Evolutionary conservation across 2,888 invertebrate species (phyloP).

Genomic region (Dastarcus helophoroides): DNA sequence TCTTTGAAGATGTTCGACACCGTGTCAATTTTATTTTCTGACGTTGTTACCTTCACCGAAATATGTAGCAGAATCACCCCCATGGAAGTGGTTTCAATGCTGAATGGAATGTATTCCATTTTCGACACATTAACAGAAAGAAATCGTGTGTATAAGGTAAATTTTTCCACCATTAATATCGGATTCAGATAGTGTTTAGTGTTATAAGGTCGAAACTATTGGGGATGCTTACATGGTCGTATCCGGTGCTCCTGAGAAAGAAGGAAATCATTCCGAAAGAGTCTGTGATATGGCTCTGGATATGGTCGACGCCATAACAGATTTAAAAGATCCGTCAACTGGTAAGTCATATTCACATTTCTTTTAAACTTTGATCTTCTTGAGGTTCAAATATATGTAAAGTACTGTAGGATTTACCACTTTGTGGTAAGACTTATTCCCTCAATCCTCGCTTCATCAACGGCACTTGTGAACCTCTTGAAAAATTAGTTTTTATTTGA

Average conservation of each 20-base stretch:
- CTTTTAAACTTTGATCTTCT: too few species aligned
- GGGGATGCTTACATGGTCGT: constrained; percentile 99
- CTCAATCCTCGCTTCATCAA: too few species aligned
- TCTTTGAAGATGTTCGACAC: constrained; percentile 80
- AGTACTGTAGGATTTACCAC: too few species aligned
- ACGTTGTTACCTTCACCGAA: constrained; percentile 95
- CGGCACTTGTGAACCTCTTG: too few species aligned
- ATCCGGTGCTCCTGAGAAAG: constrained; percentile 86
- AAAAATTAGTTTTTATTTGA: too few species aligned
- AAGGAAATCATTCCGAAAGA: constrained; percentile 80
- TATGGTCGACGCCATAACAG: constrained; percentile 88
- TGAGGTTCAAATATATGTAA: too few species aligned
- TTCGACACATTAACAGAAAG: constrained; percentile 89
- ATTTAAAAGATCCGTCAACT: constrained; percentile 85
- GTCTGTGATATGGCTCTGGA: constrained; percentile 94
- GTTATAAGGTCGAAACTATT: constrained; percentile 92
- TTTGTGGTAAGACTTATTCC: too few species aligned
- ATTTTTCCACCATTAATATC: too few species aligned
- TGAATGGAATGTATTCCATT: constrained; percentile 96
- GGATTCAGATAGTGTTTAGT: too few species aligned
- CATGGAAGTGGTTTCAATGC: constrained; percentile 95
- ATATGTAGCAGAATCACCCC: constrained; percentile 93
- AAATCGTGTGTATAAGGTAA: constrained; percentile 90
- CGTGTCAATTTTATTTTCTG: constrained; percentile 93
- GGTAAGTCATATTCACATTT: too few species aligned